Conservation (phyloP, 2,113 vertebrate species). For the Brachypodius melanocephalos region DNA sequence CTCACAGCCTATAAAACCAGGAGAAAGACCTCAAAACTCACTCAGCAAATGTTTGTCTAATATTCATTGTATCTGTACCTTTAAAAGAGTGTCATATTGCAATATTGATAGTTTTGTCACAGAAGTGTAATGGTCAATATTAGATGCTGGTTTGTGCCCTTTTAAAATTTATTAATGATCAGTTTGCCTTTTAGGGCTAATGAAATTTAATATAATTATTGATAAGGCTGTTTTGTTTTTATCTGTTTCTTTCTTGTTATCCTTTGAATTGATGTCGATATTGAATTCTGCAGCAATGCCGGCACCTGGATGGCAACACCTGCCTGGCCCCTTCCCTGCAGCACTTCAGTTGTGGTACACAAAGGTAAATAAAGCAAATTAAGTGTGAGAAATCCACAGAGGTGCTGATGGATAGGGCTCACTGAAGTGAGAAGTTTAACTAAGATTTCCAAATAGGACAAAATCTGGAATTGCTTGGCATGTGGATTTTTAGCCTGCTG, state of each 20-base stretch:
- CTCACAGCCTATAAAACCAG: background rate
- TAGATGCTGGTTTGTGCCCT: background rate
- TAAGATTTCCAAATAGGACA: background rate
- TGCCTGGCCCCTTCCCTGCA: background rate
- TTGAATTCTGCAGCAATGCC: background rate
- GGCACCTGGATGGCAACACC: background rate
- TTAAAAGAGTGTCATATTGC: background rate
- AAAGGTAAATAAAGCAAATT: constrained; percentile 3
- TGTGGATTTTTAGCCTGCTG: background rate
- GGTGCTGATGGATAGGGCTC: background rate
- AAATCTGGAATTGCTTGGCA: background rate
- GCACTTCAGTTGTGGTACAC: background rate
- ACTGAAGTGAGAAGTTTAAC: background rate
- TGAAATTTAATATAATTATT: background rate
- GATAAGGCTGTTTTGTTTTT: background rate
- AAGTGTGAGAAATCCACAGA: background rate
- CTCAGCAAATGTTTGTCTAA: background rate
- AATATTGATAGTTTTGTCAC: background rate
- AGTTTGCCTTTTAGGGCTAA: background rate
- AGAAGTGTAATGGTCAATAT: background rate
- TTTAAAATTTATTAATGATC: background rate
- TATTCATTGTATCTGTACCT: background rate
- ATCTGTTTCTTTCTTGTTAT: background rate
- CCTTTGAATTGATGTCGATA: background rate
- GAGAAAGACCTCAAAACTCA: background rate